Conservation (phyloP, 2,113 vertebrate species). For the Cochlearius cochlearius region DNA sequence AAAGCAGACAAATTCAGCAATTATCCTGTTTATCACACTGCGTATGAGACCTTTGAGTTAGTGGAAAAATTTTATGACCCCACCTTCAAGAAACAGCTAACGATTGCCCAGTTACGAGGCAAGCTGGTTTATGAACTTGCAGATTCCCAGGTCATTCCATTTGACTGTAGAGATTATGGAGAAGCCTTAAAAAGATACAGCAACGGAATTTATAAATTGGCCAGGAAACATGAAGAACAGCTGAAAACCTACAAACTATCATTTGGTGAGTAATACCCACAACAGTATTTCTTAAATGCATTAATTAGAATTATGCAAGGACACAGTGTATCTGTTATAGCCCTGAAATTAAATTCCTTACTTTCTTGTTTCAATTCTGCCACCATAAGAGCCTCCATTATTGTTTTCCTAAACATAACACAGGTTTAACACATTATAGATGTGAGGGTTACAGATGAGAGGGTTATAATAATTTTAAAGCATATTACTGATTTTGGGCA, state of each 20-base stretch:
- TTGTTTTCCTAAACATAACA: not conserved
- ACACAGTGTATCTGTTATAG: not conserved
- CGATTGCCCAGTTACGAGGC: constrained; percentile 86
- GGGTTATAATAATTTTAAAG: not conserved
- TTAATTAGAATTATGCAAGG: not conserved
- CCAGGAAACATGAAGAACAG: constrained; percentile 71
- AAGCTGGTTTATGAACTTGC: constrained; percentile 86
- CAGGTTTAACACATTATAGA: not conserved
- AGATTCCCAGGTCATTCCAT: constrained; percentile 84
- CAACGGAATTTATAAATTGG: constrained; percentile 76
- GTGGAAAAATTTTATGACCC: constrained; percentile 92
- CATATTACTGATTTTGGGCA: not conserved
- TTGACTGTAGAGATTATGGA: constrained; percentile 86
- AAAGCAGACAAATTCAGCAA: constrained; percentile 90
- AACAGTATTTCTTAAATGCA: not conserved
- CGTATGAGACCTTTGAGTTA: constrained; percentile 93
- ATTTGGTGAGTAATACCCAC: constrained; percentile 82
- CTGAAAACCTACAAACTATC: constrained; percentile 76
- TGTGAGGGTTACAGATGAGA: not conserved
- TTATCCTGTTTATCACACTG: constrained; percentile 93
- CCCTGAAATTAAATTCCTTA: not conserved
- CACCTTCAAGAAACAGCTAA: constrained; percentile 81
- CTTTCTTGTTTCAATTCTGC: not conserved
- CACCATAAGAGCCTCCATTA: not conserved
- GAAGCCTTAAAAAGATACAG: constrained; percentile 80